Conservation (phyloP, 2,113 vertebrate species). For the Ciconia stormi region DNA sequence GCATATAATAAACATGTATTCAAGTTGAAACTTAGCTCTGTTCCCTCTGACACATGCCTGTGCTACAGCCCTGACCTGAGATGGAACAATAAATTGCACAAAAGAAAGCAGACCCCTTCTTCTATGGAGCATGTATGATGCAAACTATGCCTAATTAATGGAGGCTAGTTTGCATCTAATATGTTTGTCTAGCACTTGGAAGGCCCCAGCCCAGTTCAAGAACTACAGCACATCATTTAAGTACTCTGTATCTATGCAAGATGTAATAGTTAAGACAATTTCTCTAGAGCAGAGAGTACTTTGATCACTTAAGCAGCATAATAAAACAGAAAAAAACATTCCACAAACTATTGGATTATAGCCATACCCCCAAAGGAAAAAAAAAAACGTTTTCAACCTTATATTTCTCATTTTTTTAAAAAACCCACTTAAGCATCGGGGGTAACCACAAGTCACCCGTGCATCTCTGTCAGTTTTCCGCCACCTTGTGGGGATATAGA, state of each 20-base stretch:
- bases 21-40: not conserved
- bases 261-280: not conserved
- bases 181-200: not conserved
- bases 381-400: not conserved
- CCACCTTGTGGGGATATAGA: not conserved
- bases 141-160: not conserved
- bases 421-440: not conserved
- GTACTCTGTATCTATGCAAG: not conserved
- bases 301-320: not conserved
- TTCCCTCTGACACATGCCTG: not conserved
- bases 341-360: not conserved
- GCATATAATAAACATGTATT: not conserved
- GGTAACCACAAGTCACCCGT: not conserved
- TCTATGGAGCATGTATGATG: not conserved
- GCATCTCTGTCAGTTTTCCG: not conserved
- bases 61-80: not conserved
- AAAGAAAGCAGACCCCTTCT: not conserved
- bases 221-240: not conserved
- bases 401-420: not conserved
- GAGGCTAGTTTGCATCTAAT: not conserved
- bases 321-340: not conserved
- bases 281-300: not conserved
- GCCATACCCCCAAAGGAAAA: not conserved
- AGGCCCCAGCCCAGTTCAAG: not conserved
- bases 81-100: not conserved